Conservation (phyloP, 2,113 vertebrate genomes). For the Epinephelus lanceolatus region DNA sequence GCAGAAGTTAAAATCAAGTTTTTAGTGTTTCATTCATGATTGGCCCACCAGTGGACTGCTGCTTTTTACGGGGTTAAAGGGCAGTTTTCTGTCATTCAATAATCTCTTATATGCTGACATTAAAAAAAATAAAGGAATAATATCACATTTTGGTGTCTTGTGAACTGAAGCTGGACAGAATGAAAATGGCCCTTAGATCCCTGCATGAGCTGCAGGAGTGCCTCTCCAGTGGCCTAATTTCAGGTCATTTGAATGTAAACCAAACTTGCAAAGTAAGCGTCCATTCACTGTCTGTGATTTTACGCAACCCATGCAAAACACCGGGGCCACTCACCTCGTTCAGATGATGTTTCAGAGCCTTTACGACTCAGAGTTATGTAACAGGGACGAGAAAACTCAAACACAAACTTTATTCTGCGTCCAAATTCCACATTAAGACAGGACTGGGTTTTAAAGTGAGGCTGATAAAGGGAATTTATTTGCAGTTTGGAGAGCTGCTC, state of each 20-base stretch:
- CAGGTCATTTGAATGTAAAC: conserved; percentile 77
- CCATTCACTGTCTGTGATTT: conserved; percentile 58
- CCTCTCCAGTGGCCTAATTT: conserved; percentile 26
- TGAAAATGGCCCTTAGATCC: not conserved
- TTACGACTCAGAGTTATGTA: not conserved
- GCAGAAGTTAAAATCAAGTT: not conserved
- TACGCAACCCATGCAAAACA: conserved; percentile 77
- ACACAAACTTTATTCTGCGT: conserved; percentile 53
- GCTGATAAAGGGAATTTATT: conserved; percentile 47
- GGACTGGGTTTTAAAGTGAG: conserved; percentile 8
- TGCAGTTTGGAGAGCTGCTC: conserved; percentile 50
- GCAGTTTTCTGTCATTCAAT: too few species aligned
- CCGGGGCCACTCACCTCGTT: conserved; percentile 26
- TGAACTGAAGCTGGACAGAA: not conserved
- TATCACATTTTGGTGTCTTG: not conserved
- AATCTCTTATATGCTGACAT: too few species aligned
- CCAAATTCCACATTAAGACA: conserved; percentile 48
- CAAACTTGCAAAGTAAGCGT: conserved; percentile 75
- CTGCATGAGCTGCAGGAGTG: not conserved
- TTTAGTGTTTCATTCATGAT: not conserved
- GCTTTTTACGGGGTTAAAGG: not conserved
- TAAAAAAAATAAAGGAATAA: not conserved
- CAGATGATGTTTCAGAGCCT: conserved; percentile 5
- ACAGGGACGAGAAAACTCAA: conserved; percentile 22
- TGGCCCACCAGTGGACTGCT: not conserved